Evolutionary conservation across 2,113 vertebrate species (phyloP).

Genomic region (Periophthalmus modestus): DNA sequence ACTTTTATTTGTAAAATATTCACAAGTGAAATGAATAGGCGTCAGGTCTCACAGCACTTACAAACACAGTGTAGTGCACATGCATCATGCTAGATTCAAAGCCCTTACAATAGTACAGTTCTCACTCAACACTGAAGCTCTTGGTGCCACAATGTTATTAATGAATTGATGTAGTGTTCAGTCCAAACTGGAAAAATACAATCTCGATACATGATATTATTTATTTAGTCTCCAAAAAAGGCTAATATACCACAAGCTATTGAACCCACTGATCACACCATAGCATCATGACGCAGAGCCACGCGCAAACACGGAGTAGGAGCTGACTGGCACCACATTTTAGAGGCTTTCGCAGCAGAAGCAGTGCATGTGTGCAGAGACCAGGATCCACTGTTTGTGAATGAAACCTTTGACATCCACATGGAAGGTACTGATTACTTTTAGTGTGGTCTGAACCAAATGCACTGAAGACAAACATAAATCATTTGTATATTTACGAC

Average conservation of each 20-base stretch:
- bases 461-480: constrained; percentile 3
- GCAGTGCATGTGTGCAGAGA: constrained; percentile 30
- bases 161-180: constrained; percentile 19
- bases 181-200: constrained; percentile 14
- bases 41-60: constrained; percentile 65
- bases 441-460: constrained; percentile 14
- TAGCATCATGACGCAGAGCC: constrained; percentile 25
- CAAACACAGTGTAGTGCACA: constrained; percentile 72
- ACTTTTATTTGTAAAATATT: constrained; percentile 79
- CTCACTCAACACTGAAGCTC: constrained; percentile 49
- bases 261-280: constrained; percentile 52
- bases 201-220: constrained; percentile 26
- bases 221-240: constrained; percentile 37
- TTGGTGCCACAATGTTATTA: constrained; percentile 11
- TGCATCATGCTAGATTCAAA: constrained; percentile 74
- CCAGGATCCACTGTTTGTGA: constrained; percentile 19
- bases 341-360: constrained; percentile 46
- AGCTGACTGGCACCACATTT: constrained; percentile 60
- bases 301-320: constrained; percentile 45
- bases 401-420: constrained; percentile 11
- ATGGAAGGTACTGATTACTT: constrained; percentile 4
- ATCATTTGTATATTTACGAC: constrained; percentile 22
- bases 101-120: constrained; percentile 62
- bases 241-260: constrained; percentile 62
- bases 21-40: constrained; percentile 68